Base-by-base conservation (phyloP, 2,113 vertebrate species). In the Pygoscelis antarcticus region DNA sequence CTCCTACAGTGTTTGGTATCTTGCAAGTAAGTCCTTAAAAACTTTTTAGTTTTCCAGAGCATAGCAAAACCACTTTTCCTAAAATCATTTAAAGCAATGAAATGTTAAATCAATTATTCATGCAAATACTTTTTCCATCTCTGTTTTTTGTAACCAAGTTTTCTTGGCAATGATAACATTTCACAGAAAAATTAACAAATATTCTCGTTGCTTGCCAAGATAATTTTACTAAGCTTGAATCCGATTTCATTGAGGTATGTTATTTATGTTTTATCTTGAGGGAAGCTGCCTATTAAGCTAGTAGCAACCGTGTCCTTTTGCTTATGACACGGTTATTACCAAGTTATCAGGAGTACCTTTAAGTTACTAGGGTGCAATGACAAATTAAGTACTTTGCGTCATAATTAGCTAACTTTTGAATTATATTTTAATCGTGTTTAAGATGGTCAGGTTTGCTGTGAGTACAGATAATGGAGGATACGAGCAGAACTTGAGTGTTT, bases 121-220 rank as follows among this genome's bases (percentile, higher is more conserved):
- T 87, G 91, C 91, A 96, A 95, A 96, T 87, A 96, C 75, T 86
- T 95, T 74, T 70, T 72, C 96, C 91, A 96, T 95, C 97, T 97
- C 89, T 96, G 79, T 14, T 96, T 95, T 93, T 96, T 94, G 93
- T 97, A 94, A 96, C 94, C 89, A 96, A 94, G 83, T 96, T 96
- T 96, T 94, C 95, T 95, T 97, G 96, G 97, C 97, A 97, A 94
- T 96, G 93, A 97, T 94, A 96, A 95, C 89, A 95, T 96, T 97
- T 94, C 96, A 96, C 84, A 94, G 94, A 88, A 96, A 95, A 94
- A 93, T 80, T 89, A 95, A 96, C 87, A 96, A 96, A 97, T 94
- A 93, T 80, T 93, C 95, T 96, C 84, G 81, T 96, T 93, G 87
- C 96, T 95, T 97, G 97, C 96, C 95, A 96, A 97, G 94, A 97